A percentile compares a stretch with the other conserved stretches of the same genome.
Evolutionary conservation across 2,113 vertebrate species (phyloP).

Genomic region (Heloderma charlesbogerti): DNA sequence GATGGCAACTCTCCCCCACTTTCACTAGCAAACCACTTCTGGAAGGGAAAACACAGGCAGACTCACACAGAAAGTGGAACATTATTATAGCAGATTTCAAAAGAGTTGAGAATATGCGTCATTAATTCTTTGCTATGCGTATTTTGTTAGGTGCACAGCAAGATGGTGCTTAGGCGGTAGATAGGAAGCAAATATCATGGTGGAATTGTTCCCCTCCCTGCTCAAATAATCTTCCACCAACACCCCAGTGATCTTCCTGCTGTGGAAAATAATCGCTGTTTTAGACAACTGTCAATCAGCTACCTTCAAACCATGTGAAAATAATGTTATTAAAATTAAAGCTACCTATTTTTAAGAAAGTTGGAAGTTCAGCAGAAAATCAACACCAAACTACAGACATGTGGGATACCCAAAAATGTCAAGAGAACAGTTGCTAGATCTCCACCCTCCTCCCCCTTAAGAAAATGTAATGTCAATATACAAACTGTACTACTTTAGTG

Average conservation of each 20-base stretch:
- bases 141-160: neutral
- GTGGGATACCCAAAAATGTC: neutral
- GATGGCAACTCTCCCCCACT: neutral
- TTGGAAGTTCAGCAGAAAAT: neutral
- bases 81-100: neutral
- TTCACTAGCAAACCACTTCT: neutral
- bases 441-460: too few species aligned
- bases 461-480: neutral
- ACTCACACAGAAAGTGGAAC: neutral
- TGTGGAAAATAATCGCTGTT: neutral
- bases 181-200: neutral
- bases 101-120: neutral
- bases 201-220: neutral
- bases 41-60: neutral
- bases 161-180: neutral
- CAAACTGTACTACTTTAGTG: neutral
- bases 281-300: neutral
- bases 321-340: neutral
- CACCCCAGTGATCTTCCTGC: neutral
- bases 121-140: neutral
- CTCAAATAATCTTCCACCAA: neutral
- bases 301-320: neutral
- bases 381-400: neutral
- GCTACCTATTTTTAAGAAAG: neutral
- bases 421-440: neutral